Conservation (phyloP, 1,140 invertebrate species). For the Bombus soroeensis region DNA sequence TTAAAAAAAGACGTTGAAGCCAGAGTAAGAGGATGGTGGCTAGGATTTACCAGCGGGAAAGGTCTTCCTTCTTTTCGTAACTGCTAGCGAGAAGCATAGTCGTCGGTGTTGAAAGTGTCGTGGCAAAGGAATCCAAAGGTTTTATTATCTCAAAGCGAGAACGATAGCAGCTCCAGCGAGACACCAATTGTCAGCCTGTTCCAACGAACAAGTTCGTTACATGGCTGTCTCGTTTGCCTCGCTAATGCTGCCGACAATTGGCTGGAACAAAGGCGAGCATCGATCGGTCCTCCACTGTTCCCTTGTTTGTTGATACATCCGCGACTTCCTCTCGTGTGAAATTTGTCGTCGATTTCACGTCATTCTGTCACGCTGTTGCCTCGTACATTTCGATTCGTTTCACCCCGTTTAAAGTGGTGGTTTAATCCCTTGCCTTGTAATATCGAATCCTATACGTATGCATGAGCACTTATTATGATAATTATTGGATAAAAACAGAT, state of each 20-base stretch:
- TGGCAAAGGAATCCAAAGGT: not conserved
- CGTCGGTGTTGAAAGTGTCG: not conserved
- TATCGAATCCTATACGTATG: not conserved
- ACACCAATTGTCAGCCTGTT: not conserved
- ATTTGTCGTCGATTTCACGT: not conserved
- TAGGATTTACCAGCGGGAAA: constrained; percentile 44
- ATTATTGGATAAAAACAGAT: not conserved
- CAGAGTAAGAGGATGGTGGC: not conserved
- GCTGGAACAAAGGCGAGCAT: not conserved
- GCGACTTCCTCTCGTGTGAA: constrained; percentile 1
- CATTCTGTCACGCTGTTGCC: not conserved
- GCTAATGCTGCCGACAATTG: constrained; percentile 1
- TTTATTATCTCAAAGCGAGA: constrained; percentile 33
- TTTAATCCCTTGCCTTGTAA: not conserved
- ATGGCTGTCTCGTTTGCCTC: not conserved
- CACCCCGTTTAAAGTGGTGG: not conserved
- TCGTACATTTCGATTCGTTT: not conserved
- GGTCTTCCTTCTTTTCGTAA: constrained; percentile 10
- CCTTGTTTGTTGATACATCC: not conserved
- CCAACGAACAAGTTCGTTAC: not conserved
- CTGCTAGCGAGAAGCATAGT: too few relatives aligned
- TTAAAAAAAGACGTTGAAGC: constrained; percentile 34
- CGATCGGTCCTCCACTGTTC: not conserved
- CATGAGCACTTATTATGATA: not conserved
- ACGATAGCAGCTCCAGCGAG: not conserved